Base-by-base conservation (phyloP, 2,888 invertebrate genomes). In the Limnephilus auricula region DNA sequence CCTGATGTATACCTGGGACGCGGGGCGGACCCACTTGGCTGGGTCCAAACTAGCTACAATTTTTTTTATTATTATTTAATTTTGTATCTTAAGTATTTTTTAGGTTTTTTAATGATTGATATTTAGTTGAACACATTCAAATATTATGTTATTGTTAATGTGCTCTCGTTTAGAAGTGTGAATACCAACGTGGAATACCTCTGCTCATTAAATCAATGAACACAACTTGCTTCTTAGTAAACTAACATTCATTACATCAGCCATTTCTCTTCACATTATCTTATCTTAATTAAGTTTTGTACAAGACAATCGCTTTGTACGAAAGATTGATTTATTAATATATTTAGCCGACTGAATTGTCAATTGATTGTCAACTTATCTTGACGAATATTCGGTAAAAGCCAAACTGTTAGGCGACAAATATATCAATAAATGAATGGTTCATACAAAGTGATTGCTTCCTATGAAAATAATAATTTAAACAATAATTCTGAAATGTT, bases 41-140 rank as follows among this genome's bases (percentile, higher is more conserved):
- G 80, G 80, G 30, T 15, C 32, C 15, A 82, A 34, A 82, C 80
- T 82, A 82, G 80, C 25, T 82, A 82, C 31, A 82, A 82, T 82
- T 82, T 82, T 31, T 80, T 82, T 82, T 82, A 82, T 82, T 82
- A 82, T 34, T 82, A 82, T 82, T 82, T 82, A 82, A 82, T 82
- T 82, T 82, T 82, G 80, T 80, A 80, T 82, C 18, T 82, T 82
- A 82, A 34, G 80, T 82, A 82, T 82, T 15, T 32, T 82, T 32
- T 30, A 82, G 25, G 80, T 82, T 82, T 82, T 80, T 34, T 82
- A 31, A 82, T 82, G 15, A 34, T 82, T 82, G 31, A 82, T 82
- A 82, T 82, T 82, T 82, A 82, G 80, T 82, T 34, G 25, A 82
- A 34, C 9, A 82, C 32, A 32, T 82, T 82, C 25, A 34, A 31